Conservation (phyloP, 2,888 invertebrate genomes). For the Aleiodes alternator region DNA sequence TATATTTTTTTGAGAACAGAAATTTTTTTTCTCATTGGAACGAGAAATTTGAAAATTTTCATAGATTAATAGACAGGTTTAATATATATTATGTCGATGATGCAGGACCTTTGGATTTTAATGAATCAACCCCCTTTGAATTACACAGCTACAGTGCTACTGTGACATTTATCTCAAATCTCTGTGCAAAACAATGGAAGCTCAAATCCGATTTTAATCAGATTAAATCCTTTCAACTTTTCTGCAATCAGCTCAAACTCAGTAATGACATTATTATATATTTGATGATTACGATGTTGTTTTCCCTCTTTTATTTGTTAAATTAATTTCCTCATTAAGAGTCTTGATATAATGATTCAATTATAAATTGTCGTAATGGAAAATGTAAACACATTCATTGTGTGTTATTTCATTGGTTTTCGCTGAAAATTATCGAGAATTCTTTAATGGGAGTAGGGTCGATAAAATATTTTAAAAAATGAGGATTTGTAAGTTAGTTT, state of each 20-base stretch:
- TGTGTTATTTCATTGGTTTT: too few relatives aligned
- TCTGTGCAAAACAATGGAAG: slow-evolving; percentile 1
- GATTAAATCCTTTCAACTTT: slow-evolving; percentile 14
- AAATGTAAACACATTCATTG: too few relatives aligned
- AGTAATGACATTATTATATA: background rate
- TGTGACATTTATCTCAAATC: slow-evolving; percentile 12
- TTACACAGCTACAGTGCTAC: background rate
- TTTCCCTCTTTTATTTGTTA: background rate
- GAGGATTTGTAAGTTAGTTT: too few relatives aligned
- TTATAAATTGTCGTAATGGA: too few relatives aligned
- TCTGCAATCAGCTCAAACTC: background rate
- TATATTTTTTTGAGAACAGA: too few relatives aligned
- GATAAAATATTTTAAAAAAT: too few relatives aligned
- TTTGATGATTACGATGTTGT: slow-evolving; percentile 1
- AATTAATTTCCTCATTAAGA: too few relatives aligned
- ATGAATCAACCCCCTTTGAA: slow-evolving; percentile 25
- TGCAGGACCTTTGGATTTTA: background rate
- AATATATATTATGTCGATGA: background rate
- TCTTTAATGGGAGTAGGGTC: too few relatives aligned
- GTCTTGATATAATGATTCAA: too few relatives aligned
- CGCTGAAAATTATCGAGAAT: too few relatives aligned
- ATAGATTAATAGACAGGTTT: background rate
- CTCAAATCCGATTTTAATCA: slow-evolving; percentile 19
- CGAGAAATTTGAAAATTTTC: background rate
- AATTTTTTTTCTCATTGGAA: too few relatives aligned